Percentiles rank a stretch among this genome's conserved stretches.
Evolutionary conservation across 37 sponge, comb jelly and placozoan genomes (phyloP).

Genomic region (Halichondria panicea): DNA sequence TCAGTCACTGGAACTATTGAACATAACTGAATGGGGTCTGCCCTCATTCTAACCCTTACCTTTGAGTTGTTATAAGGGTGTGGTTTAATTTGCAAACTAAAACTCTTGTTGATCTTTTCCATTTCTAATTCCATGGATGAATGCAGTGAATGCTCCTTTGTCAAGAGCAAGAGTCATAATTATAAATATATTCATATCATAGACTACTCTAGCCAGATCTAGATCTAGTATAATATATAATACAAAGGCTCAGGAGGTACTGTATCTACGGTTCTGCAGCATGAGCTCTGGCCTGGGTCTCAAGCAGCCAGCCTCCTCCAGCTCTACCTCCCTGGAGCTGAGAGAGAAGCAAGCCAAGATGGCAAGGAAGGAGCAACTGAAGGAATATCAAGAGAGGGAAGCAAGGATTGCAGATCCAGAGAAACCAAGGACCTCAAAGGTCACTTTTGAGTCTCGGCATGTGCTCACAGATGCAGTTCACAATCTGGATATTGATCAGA

Average conservation of each 20-base stretch:
- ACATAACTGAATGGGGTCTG: constrained; percentile 73
- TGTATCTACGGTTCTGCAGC: no score
- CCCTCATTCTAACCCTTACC: constrained; percentile 28
- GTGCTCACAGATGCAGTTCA: constrained; percentile 48
- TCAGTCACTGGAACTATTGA: constrained; percentile 65
- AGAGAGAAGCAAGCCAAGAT: constrained; percentile 50
- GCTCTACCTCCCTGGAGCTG: constrained; percentile 22
- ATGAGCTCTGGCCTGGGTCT: no score
- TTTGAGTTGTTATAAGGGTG: not conserved
- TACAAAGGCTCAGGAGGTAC: no score
- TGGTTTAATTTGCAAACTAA: no score
- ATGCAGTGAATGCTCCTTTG: no score
- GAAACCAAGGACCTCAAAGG: not conserved
- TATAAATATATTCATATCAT: not conserved
- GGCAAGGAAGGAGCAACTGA: constrained; percentile 50
- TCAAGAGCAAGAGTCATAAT: not conserved
- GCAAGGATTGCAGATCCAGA: not conserved
- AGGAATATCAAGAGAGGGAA: constrained; percentile 43
- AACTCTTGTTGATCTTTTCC: no score
- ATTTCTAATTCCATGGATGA: no score
- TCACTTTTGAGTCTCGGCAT: constrained; percentile 24
- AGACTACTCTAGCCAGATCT: no score
- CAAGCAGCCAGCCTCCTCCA: not conserved
- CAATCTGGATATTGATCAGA: constrained; percentile 50
- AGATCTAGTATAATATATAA: no score